These are phyloP conservation scores for Colius striatus DNA, from an alignment of 2,113 vertebrate genomes.

Conservation along the genomic window DNA sequence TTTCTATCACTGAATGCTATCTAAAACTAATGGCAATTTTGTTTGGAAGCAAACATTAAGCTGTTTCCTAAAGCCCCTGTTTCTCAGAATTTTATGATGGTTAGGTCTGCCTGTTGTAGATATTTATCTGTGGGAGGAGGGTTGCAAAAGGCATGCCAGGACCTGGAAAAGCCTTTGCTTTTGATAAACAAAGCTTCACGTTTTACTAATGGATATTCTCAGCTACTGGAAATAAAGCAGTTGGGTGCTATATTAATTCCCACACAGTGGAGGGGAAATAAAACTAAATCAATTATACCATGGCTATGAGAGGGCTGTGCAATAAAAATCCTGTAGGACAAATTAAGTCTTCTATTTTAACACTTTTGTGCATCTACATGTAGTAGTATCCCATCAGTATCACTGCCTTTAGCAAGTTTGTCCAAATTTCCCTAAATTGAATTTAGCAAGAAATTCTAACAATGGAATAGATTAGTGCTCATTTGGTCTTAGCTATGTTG, in stretches of 20 bases:
- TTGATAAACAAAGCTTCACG: background rate
- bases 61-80: background rate
- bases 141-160: background rate
- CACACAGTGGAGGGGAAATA: background rate
- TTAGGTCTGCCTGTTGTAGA: background rate
- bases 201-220: background rate
- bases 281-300: background rate
- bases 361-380: background rate
- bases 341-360: background rate
- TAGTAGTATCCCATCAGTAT: background rate
- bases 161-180: background rate
- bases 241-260: background rate
- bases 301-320: background rate
- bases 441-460: background rate
- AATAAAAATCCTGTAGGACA: background rate
- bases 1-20: background rate
- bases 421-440: background rate
- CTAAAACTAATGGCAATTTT: background rate
- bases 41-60: background rate
- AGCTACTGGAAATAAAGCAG: background rate
- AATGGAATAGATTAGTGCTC: background rate
- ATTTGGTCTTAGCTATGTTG: background rate
- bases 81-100: background rate
- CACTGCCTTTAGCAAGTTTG: background rate
- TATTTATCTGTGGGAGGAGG: background rate